Base-by-base conservation (phyloP, 2,113 vertebrate species). In the Pan paniscus region DNA sequence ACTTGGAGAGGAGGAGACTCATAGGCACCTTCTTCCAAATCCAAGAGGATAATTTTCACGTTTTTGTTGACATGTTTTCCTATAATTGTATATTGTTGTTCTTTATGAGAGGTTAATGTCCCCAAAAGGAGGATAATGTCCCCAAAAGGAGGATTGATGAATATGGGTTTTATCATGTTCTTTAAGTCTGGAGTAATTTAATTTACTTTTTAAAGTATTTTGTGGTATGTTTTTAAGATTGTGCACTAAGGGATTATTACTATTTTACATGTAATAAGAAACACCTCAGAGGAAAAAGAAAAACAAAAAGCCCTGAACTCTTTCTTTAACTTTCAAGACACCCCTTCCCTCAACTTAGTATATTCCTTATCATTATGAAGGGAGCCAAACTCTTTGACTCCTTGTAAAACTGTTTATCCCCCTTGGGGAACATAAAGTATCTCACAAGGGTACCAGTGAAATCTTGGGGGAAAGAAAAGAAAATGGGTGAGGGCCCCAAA, bases 391-490 rank as follows among this genome's bases (percentile, higher is more conserved):
- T 97, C 90, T 94, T 48, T 96, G 94, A 97, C 90, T 97, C 98
- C 83, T 98, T 70, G 83, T 97, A 98, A 99, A 98, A 98, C 96
- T 98, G 98, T 98, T 98, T 57, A 17, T 89, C 98, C 72, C 96
- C 98, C 95, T 11, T 35, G 95, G 96, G 88, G 83, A 97, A 96
- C 95, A 98, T 97, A 98, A 99, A 98, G 98, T 97, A 97, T 70
- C 97, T 95, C 95, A 97, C 97, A 43, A 50, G 97, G 98, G 95
- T 70, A 95, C 86, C 94, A 97, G 92, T 98, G 98, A 98, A 98
- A 96, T 67, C 13, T 97, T 55, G 95, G 38, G 0, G 32, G 38
- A 95, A 0, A 61, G 88, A 89, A 90, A 46, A 83, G 59, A 94
- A 57, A 92, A 90, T 57, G 64, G 87, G 84, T 96, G 81, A 96